Evolutionary conservation across 2,888 invertebrate genomes (phyloP), one percentile per base, ranked within the genome.

Genomic region (Rugalucina vietnamica): DNA sequence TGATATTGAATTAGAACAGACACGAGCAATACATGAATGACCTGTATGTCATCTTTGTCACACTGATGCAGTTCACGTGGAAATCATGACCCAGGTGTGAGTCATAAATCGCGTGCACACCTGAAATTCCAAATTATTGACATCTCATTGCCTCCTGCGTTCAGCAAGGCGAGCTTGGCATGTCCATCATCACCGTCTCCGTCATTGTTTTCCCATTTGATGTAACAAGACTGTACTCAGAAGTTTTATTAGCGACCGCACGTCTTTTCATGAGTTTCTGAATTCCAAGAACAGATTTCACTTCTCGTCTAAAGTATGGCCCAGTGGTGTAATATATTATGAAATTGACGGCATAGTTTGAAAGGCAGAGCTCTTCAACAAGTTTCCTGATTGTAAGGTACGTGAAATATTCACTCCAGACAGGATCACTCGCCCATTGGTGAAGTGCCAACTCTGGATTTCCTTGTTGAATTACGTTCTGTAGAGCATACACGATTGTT

Each of bases 271-370:
- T 76, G 18, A 71, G n/a, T 39, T 82, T 81, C 5, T 73, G 29
- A 10, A 84, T n/a, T 10, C 84, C 80, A 49, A 92, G 72, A n/a
- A 91, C 21, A 18, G 79, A 69, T 70, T 85, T 82, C 18, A 91
- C 88, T 57, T 93, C 92, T 24, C 90, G 88, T 24, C 95, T 86
- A 83, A 95, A 95, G 72, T 92, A 90, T 74, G 91, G 91, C 0
- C 95, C 95, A 0, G 94, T 95, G 27, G 92, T 81, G 71, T 93
- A 91, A 77, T 95, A 95, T 65, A 95, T 95, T 76, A 93, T 94
- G 87, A 95, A 94, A 86, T 95, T 94, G 54, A 92, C 93, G 2
- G 94, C 94, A 70, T 93, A 93, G 79, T 94, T 94, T 14, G 94
- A 93, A 86, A 94, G 89, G 43, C 94, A 93, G n/a, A 94, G 85